phyloP scores from a whole-genome alignment of 2,888 invertebrate genomes.

The Chirona hameri region DNA sequence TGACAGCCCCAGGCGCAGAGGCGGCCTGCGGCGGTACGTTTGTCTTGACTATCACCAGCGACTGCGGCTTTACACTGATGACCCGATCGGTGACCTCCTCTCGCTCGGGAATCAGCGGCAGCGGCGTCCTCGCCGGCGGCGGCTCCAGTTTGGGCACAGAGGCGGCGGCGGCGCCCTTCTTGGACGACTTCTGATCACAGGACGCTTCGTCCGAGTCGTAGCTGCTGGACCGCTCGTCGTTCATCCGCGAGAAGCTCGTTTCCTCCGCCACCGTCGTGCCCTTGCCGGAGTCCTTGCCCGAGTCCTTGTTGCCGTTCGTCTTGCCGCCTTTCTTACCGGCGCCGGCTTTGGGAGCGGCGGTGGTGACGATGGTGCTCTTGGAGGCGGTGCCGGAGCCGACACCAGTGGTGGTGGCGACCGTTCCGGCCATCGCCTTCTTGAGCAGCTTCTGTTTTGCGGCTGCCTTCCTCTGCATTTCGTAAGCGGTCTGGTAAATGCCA shows the following conservation, averaged over 20 bases:
- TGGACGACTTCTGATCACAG: background rate
- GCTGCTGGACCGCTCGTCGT: constrained; percentile 31
- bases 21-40: constrained; percentile 54
- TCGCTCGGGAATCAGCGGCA: constrained; percentile 37
- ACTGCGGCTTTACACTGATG: background rate
- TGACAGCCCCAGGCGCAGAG: constrained; percentile 24
- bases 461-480: constrained; percentile 95
- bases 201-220: background rate
- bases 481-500: constrained; percentile 95
- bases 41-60: background rate
- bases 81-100: constrained; percentile 50
- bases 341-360: constrained; percentile 12
- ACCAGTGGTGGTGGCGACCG: constrained; percentile 66
- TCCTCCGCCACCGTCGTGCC: constrained; percentile 34
- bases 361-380: constrained; percentile 30
- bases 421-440: constrained; percentile 88
- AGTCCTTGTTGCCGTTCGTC: constrained; percentile 27
- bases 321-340: constrained; percentile 45
- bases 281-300: constrained; percentile 33
- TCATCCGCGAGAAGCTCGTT: constrained; percentile 24
- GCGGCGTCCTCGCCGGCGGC: constrained; percentile 36
- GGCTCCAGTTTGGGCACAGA: constrained; percentile 41
- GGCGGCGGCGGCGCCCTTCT: constrained; percentile 27
- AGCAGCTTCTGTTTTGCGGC: constrained; percentile 93
- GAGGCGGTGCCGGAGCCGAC: constrained; percentile 54